Evolutionary conservation across 2,113 vertebrate species (phyloP).

Genomic region (Pedetes capensis): DNA sequence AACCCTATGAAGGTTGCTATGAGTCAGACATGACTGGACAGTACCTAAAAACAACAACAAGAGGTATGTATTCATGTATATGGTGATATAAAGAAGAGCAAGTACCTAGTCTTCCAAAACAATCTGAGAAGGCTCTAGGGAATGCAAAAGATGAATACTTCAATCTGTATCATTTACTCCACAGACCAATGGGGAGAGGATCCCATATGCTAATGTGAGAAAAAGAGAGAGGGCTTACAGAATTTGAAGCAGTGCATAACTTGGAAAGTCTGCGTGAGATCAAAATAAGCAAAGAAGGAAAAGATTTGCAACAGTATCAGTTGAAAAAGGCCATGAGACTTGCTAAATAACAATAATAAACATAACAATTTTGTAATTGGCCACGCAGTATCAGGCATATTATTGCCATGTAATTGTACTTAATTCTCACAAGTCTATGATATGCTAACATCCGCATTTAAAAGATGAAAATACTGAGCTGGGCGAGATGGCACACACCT

Average conservation of each 20-base stretch:
- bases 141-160: background rate
- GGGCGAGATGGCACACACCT: too few species aligned
- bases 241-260: background rate
- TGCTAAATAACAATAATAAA: background rate
- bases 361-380: background rate
- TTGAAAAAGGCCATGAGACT: background rate
- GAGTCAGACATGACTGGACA: too few species aligned
- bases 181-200: accelerated
- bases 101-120: background rate
- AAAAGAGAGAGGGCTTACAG: accelerated
- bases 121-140: background rate
- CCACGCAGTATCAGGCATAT: background rate
- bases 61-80: too few species aligned
- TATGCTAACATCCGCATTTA: background rate
- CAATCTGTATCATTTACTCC: background rate
- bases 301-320: background rate
- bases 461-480: background rate
- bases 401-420: background rate
- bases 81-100: background rate
- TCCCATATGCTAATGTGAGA: background rate
- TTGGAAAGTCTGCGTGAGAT: background rate
- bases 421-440: background rate
- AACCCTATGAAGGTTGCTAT: too few species aligned
- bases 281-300: background rate
- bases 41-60: too few species aligned